Percentiles rank a stretch among this genome's conserved stretches.
Evolutionary conservation across 2,888 invertebrate genomes (phyloP).

Genomic region (Pardosa pseudoannulata): DNA sequence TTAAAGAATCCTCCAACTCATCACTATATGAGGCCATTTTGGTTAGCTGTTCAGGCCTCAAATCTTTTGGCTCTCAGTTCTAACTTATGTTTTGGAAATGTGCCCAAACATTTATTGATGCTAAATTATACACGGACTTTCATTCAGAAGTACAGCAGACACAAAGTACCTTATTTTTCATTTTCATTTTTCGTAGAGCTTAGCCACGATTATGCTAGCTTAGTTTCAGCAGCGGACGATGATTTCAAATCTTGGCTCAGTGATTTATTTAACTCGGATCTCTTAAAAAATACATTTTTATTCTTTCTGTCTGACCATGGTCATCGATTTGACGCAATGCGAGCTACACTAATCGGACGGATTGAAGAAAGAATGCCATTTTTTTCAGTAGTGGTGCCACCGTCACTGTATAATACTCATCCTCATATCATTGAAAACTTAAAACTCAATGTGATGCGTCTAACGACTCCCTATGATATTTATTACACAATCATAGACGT

Average conservation of each 20-base stretch:
- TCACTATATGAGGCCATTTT: slow-evolving; percentile 87
- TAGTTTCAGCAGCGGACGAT: slow-evolving; percentile 77
- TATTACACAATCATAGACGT: slow-evolving; percentile 78
- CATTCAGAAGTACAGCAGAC: slow-evolving; percentile 75
- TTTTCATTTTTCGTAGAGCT: slow-evolving; percentile 78
- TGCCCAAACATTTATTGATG: slow-evolving; percentile 75
- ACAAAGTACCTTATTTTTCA: slow-evolving; percentile 76
- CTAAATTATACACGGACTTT: slow-evolving; percentile 77
- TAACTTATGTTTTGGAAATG: slow-evolving; percentile 71
- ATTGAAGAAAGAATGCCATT: slow-evolving; percentile 78
- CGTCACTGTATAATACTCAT: slow-evolving; percentile 83
- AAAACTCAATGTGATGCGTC: slow-evolving; percentile 81
- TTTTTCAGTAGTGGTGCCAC: slow-evolving; percentile 81
- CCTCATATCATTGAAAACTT: slow-evolving; percentile 83
- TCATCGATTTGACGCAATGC: slow-evolving; percentile 76
- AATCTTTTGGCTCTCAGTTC: slow-evolving; percentile 66
- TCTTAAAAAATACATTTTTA: slow-evolving; percentile 69
- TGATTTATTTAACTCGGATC: slow-evolving; percentile 73
- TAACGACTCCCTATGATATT: slow-evolving; percentile 90
- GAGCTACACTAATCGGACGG: slow-evolving; percentile 77
- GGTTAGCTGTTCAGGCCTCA: slow-evolving; percentile 79
- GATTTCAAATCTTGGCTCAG: slow-evolving; percentile 77
- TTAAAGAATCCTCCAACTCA: slow-evolving; percentile 91
- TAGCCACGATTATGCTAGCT: slow-evolving; percentile 78
- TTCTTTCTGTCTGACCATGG: slow-evolving; percentile 77